Evolutionary conservation across 2,113 vertebrate species (phyloP).

Genomic region (Hyaena hyaena): DNA sequence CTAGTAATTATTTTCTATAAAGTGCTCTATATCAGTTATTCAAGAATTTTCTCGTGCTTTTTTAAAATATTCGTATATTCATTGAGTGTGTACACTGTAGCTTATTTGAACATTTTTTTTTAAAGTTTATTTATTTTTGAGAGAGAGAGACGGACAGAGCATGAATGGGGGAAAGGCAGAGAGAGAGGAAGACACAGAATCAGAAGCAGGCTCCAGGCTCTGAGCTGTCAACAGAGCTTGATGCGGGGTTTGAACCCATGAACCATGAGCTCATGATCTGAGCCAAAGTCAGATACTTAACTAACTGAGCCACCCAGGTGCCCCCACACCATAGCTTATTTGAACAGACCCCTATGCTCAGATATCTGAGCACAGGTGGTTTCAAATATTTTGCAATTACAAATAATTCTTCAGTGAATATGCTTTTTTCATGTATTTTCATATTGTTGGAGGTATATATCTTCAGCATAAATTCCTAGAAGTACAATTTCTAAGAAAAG

Average conservation of each 20-base stretch:
- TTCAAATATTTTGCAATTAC: not conserved
- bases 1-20: not conserved
- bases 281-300: too few relatives aligned
- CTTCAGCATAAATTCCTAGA: not conserved
- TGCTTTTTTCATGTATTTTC: not conserved
- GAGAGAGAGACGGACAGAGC: too few relatives aligned
- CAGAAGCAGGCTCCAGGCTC: too few relatives aligned
- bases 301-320: too few relatives aligned
- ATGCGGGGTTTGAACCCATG: too few relatives aligned
- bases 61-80: not conserved
- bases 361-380: not conserved
- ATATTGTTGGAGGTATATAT: not conserved
- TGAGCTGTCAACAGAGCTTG: too few relatives aligned
- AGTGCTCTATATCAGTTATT: not conserved
- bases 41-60: not conserved
- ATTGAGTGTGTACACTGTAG: not conserved
- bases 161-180: too few relatives aligned
- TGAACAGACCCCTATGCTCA: not conserved
- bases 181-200: too few relatives aligned
- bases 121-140: too few relatives aligned
- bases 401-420: not conserved
- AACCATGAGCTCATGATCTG: too few relatives aligned
- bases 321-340: not conserved
- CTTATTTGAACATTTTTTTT: not conserved
- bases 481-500: not conserved